phyloP scores from a whole-genome alignment of 1,140 invertebrate genomes.

The Colletes latitarsis region DNA sequence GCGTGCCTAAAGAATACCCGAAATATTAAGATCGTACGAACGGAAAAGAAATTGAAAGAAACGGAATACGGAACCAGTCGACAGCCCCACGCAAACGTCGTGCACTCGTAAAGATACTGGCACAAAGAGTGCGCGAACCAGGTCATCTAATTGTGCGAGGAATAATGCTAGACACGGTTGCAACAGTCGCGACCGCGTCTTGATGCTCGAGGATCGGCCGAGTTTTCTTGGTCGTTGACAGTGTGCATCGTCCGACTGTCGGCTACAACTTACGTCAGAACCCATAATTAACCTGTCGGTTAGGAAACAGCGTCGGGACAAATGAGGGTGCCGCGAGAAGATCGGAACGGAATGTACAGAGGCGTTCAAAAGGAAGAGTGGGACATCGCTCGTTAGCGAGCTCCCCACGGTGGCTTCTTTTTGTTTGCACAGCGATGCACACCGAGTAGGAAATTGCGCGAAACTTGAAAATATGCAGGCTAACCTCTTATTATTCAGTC shows the following conservation, averaged over 20 bases:
- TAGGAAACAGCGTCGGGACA: conserved; percentile 21
- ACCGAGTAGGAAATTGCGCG: conserved; percentile 22
- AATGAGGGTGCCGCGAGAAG: too few relatives aligned
- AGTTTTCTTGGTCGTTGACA: conserved; percentile 28
- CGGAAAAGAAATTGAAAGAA: too few relatives aligned
- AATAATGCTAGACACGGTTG: conserved; percentile 45
- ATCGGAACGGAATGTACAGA: too few relatives aligned
- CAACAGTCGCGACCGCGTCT: conserved; percentile 35
- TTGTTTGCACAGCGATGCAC: background rate
- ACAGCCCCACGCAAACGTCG: too few relatives aligned
- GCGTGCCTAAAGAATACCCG: too few relatives aligned
- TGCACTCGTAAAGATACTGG: background rate
- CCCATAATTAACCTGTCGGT: conserved; percentile 71
- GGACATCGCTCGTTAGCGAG: conserved; percentile 29
- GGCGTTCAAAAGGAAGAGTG: background rate
- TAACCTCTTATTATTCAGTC: conserved; percentile 25
- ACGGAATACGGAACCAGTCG: too few relatives aligned
- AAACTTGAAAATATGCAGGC: conserved; percentile 27
- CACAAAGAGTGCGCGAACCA: background rate
- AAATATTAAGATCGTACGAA: too few relatives aligned
- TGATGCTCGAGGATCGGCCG: conserved; percentile 20
- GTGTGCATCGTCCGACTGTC: conserved; percentile 43
- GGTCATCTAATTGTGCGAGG: conserved; percentile 28
- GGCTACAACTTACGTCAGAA: conserved; percentile 38
- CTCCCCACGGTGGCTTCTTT: background rate